Evolutionary conservation across 2,888 invertebrate genomes (phyloP).

Genomic region (Molanna angustata): DNA sequence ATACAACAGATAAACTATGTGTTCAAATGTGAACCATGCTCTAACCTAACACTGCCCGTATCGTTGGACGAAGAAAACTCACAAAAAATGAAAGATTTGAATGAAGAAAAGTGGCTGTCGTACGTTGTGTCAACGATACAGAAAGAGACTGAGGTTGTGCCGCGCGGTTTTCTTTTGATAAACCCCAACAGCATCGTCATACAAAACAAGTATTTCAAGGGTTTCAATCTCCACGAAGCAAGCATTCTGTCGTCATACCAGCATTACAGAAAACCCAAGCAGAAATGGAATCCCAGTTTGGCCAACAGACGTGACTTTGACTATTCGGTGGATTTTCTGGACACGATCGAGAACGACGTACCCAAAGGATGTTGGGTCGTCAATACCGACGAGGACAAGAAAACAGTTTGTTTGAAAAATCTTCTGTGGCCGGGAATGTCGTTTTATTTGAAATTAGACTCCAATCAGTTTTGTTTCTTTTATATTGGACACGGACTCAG

Average conservation of each 20-base stretch:
- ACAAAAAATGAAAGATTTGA: constrained; percentile 27
- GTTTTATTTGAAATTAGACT: constrained; percentile 22
- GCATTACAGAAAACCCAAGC: constrained; percentile 68
- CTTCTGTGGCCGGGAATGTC: constrained; percentile 23
- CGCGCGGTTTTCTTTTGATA: constrained; percentile 75
- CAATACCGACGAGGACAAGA: constrained; percentile 36
- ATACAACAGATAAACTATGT: constrained; percentile 37
- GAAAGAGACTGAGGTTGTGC: constrained; percentile 73
- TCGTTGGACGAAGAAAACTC: constrained; percentile 1
- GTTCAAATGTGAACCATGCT: constrained; percentile 17
- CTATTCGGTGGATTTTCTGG: constrained; percentile 82
- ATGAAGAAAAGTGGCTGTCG: constrained; percentile 75
- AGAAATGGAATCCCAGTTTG: constrained; percentile 73
- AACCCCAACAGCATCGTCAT: constrained; percentile 68
- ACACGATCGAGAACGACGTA: constrained; percentile 75
- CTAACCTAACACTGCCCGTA: not conserved
- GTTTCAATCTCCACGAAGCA: constrained; percentile 58
- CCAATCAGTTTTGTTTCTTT: constrained; percentile 14
- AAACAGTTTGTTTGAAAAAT: constrained; percentile 11
- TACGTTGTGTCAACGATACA: constrained; percentile 68
- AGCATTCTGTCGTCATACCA: constrained; percentile 57
- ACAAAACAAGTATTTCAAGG: constrained; percentile 69
- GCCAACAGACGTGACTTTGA: constrained; percentile 79
- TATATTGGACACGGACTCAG: constrained; percentile 20
- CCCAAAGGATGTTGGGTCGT: constrained; percentile 75